Conservation (phyloP, 2,797 vertebrate species). For the Okamejei kenojei region DNA sequence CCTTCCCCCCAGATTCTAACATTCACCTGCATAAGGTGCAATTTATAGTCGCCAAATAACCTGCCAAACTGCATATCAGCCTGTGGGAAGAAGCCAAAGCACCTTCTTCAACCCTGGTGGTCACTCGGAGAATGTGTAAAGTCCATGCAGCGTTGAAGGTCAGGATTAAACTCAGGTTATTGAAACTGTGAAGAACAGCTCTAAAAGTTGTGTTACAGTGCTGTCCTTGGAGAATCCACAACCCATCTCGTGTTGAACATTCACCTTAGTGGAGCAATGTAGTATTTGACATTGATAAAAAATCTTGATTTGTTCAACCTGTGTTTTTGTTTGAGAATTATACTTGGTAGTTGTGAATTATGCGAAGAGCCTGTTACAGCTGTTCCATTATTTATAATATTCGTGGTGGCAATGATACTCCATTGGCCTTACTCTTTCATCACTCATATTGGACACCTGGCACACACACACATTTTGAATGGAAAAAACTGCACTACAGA, state of each 20-base stretch:
- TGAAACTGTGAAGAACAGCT: no score
- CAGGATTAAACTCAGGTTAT: no score
- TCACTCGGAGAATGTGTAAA: no score
- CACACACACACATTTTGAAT: background rate
- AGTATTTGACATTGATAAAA: no score
- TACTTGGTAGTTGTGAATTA: background rate
- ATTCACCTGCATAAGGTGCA: no score
- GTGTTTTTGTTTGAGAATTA: background rate
- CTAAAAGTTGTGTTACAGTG: no score
- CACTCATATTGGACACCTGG: background rate
- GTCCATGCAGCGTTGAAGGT: no score
- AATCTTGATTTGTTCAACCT: background rate
- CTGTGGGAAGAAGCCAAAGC: no score
- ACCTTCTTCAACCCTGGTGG: no score
- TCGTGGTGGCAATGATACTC: background rate
- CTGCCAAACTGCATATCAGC: no score
- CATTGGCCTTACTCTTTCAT: background rate
- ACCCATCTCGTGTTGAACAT: background rate
- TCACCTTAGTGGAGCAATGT: slow-evolving; percentile 1
- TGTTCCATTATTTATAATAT: slow-evolving; percentile 26
- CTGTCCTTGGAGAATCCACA: background rate
- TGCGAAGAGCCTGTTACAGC: background rate
- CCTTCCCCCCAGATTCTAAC: no score
- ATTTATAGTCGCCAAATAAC: no score
- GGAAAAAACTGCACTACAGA: background rate